A percentile compares a stretch with the other conserved stretches of the same genome.
Evolutionary conservation across 1,140 invertebrate genomes (phyloP).

Genomic region (Psilanteris sp.): DNA sequence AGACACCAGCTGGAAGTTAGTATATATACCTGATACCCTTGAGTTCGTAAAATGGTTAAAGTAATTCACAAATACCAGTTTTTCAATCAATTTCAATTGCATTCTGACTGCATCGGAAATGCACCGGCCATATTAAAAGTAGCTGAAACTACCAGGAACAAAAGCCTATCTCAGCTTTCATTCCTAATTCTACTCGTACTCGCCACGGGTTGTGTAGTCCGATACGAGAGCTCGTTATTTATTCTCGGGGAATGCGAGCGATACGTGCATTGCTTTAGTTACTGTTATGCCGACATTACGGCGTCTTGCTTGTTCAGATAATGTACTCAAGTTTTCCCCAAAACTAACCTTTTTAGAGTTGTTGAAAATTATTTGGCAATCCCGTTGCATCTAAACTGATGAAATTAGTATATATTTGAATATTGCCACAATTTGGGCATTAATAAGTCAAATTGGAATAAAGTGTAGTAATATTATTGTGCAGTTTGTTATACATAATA

Average conservation of each 20-base stretch:
- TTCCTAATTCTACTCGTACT: constrained; percentile 53
- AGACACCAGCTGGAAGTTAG: constrained; percentile 39
- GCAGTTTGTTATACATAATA: too few species aligned
- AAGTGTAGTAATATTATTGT: too few species aligned
- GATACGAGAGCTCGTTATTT: constrained; percentile 62
- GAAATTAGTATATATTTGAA: constrained; percentile 35
- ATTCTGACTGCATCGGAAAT: constrained; percentile 43
- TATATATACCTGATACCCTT: constrained; percentile 16
- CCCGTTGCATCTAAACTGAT: constrained; percentile 42
- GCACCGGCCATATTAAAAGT: constrained; percentile 56
- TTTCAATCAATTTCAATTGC: constrained; percentile 60
- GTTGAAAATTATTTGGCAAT: constrained; percentile 49
- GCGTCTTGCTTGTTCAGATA: constrained; percentile 50
- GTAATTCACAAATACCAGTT: constrained; percentile 39
- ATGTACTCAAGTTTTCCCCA: constrained; percentile 48
- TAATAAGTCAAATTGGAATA: too few species aligned
- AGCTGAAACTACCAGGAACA: constrained; percentile 49
- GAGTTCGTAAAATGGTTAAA: constrained; percentile 20
- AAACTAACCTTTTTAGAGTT: constrained; percentile 45
- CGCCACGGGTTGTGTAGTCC: constrained; percentile 44
- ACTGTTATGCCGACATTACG: constrained; percentile 56
- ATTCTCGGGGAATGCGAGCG: constrained; percentile 61
- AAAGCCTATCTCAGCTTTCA: constrained; percentile 57
- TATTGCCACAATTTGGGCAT: too few species aligned
- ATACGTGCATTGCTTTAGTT: constrained; percentile 64